Percentiles rank a stretch among this genome's conserved stretches.
phyloP scores from a whole-genome alignment of 2,113 vertebrate species.

The Archilochus colubris region DNA sequence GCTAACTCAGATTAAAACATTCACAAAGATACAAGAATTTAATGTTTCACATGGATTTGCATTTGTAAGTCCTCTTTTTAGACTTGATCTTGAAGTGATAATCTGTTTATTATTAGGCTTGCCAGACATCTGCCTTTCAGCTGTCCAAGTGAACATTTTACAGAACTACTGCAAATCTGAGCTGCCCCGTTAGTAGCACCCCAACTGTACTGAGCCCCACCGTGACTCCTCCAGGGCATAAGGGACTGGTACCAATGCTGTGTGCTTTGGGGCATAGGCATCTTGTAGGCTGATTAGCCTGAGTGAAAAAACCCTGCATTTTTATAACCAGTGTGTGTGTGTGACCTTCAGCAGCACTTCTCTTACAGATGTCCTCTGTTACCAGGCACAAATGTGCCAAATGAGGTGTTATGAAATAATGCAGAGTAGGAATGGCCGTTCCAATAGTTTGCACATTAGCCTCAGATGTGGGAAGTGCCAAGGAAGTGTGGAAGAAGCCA shows the following conservation, averaged over 20 bases:
- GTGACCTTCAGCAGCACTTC: not conserved
- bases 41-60: constrained; percentile 13
- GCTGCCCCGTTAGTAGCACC: not conserved
- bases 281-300: not conserved
- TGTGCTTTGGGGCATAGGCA: not conserved
- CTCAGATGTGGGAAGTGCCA: not conserved
- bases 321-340: not conserved
- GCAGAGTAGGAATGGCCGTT: accelerated
- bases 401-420: not conserved
- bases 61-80: constrained; percentile 12
- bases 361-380: not conserved
- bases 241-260: not conserved
- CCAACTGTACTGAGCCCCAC: not conserved
- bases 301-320: not conserved
- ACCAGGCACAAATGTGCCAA: not conserved
- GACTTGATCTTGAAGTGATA: constrained; percentile 4
- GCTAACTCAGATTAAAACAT: not conserved
- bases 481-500: not conserved
- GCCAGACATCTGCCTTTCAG: constrained; percentile 26
- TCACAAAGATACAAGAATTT: not conserved
- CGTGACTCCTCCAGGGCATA: accelerated
- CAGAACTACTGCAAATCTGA: not conserved
- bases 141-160: not conserved
- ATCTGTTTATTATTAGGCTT: constrained; percentile 9
- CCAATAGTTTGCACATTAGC: not conserved